A percentile compares a stretch with the other conserved stretches of the same genome.
These are phyloP conservation scores for Drepana arcuata DNA, from an alignment of 1,140 invertebrate species.

Conservation along the genomic window DNA sequence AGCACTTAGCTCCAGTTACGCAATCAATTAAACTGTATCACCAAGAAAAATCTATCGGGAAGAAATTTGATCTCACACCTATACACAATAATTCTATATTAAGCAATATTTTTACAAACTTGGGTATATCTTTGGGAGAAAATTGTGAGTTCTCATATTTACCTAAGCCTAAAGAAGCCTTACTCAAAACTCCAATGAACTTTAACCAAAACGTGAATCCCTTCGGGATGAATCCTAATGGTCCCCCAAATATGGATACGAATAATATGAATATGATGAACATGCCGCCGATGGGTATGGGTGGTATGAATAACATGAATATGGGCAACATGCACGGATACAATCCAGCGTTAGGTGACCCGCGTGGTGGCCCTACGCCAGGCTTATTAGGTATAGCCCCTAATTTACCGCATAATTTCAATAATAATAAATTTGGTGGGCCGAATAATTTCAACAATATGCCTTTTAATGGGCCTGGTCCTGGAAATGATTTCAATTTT, in stretches of 20 bases:
- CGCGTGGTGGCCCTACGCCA: conserved; percentile 49
- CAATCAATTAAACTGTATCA: conserved; percentile 74
- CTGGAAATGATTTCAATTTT: conserved; percentile 55
- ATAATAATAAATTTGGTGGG: conserved; percentile 49
- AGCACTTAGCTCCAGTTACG: conserved; percentile 75
- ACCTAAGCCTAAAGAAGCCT: conserved; percentile 57
- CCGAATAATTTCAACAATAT: conserved; percentile 58
- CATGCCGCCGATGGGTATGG: conserved; percentile 62
- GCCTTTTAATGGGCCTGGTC: conserved; percentile 50
- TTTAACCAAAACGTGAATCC: conserved; percentile 55
- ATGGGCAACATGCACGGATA: conserved; percentile 49
- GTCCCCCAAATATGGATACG: conserved; percentile 41
- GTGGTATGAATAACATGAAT: conserved; percentile 58
- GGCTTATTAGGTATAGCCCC: conserved; percentile 65
- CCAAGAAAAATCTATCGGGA: conserved; percentile 64
- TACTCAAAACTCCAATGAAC: conserved; percentile 59
- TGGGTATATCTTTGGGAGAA: conserved; percentile 70
- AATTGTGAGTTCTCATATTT: conserved; percentile 72
- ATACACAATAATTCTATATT: conserved; percentile 70
- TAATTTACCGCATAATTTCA: conserved; percentile 64
- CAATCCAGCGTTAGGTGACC: conserved; percentile 48
- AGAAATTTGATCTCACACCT: conserved; percentile 68
- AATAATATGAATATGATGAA: conserved; percentile 52
- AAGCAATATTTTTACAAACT: conserved; percentile 72
- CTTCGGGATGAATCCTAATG: conserved; percentile 53